A percentile compares a stretch with the other conserved stretches of the same genome.
Conservation (phyloP, 1,140 invertebrate species). For the Ceratitis capitata region DNA sequence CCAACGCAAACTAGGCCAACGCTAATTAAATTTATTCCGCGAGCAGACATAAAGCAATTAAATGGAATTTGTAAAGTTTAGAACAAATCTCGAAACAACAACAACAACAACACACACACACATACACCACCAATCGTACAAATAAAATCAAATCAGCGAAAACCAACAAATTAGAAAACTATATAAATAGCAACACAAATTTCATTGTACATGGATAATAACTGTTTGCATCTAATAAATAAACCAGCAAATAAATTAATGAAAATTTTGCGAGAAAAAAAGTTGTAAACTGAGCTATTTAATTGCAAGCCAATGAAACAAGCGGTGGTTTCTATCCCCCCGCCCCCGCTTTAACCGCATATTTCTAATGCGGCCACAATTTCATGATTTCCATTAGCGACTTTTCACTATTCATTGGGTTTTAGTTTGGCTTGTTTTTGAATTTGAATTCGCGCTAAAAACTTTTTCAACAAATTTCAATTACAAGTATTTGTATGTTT, state of each 20-base stretch:
- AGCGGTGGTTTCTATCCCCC: not conserved
- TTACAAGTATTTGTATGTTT: too few species aligned
- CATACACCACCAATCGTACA: too few species aligned
- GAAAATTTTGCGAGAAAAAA: not conserved
- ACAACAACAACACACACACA: too few species aligned
- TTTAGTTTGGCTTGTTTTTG: not conserved
- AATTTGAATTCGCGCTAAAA: not conserved
- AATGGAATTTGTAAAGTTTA: not conserved
- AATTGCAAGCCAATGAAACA: not conserved
- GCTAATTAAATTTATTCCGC: not conserved
- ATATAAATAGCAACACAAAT: not conserved
- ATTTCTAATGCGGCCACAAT: not conserved
- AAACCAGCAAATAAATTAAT: not conserved
- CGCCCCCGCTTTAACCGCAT: not conserved
- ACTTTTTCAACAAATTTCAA: constrained; percentile 12
- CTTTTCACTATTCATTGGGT: not conserved
- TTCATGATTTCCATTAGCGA: too few species aligned
- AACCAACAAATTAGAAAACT: constrained; percentile 13
- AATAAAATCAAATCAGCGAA: not conserved
- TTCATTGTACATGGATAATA: too few species aligned
- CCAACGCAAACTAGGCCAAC: not conserved
- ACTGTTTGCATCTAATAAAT: too few species aligned
- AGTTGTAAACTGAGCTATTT: not conserved
- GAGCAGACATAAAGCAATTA: not conserved
- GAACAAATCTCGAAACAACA: too few species aligned